phyloP scores from a whole-genome alignment of 2,113 vertebrate species.

The Colistium nudipinnis region DNA sequence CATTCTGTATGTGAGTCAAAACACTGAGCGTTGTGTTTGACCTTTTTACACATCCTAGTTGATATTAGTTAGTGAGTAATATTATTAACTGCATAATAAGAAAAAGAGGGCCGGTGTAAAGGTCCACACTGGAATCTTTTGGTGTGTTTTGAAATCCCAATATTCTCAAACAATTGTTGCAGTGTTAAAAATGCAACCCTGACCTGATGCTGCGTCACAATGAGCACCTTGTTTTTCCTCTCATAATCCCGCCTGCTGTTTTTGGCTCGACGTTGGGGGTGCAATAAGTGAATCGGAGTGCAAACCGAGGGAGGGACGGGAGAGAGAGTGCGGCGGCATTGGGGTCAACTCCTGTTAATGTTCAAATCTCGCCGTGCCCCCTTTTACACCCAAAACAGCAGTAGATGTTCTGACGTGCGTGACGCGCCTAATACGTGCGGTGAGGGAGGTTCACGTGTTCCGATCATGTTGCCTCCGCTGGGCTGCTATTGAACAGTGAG shows the following conservation, averaged over 20 bases:
- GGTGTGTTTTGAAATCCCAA: conserved; percentile 17
- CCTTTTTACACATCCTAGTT: not conserved
- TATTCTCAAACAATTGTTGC: conserved; percentile 19
- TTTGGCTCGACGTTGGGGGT: conserved; percentile 35
- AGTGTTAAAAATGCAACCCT: conserved; percentile 9
- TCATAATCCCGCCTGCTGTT: conserved; percentile 44
- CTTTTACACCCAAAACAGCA: not conserved
- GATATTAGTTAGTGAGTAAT: no score
- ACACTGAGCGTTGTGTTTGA: conserved; percentile 10
- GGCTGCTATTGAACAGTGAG: conserved; percentile 5
- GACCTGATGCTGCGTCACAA: conserved; percentile 30
- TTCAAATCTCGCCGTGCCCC: conserved; percentile 4
- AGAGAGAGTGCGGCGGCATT: conserved; percentile 11
- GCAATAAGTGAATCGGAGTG: conserved; percentile 51
- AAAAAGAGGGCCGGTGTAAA: conserved; percentile 2
- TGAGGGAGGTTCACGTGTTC: not conserved
- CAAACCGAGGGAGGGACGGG: conserved; percentile 19
- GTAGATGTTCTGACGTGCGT: not conserved
- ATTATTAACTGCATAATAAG: not conserved
- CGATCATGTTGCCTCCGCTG: conserved; percentile 11
- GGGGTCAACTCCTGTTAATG: conserved; percentile 34
- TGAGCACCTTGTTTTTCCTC: conserved; percentile 55
- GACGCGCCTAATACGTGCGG: conserved; percentile 36
- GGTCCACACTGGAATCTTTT: conserved; percentile 28
- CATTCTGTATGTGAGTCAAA: conserved; percentile 33